Evolutionary conservation across 2,797 vertebrate species (phyloP), one percentile per base, ranked within the genome.

Genomic region (Anabas testudineus): DNA sequence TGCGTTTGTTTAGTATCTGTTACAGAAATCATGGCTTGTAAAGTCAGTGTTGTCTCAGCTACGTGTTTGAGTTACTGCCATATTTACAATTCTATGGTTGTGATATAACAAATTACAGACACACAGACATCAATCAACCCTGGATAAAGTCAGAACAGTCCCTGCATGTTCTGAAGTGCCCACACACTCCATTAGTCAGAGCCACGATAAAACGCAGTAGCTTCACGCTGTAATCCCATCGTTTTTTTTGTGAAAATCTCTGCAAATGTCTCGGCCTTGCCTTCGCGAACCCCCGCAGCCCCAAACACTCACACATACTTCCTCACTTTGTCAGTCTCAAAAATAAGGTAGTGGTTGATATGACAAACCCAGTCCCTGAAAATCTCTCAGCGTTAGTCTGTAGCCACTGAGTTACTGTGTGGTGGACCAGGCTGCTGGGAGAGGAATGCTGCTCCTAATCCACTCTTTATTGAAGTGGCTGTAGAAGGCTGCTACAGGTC

Each of bases 391-490:
- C 80, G 82, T 90, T 89, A 86, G 71, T 32, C 69, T 71, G 76
- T 66, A 90, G 89, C 88, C 86, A 64, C 90, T 88, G 91, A 84
- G 83, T 91, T 87, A 86, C 66, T 77, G 90, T 88, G 90, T 78
- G 84, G 85, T 67, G 56, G 81, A 73, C 10, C 57, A 18, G 84
- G 81, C 77, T 67, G 67, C 84, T 83, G 76, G 42, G 76, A 62
- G 73, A 90, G 87, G 90, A 92, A 92, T 91, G 89, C 71, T 62
- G 81, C 73, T 80, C 83, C 86, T 91, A 93, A 93, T 92, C 93
- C 91, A 81, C 77, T 85, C 86, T 92, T 91, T 93, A 93, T 93
- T 92, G 93, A 92, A 93, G 87, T 80, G 80, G 83, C 87, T 86
- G 81, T 59, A 84, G 71, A 71, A 81, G 16, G 37, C 84, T 69